phyloP scores from a whole-genome alignment of 2,888 invertebrate species.

The Hypsopygia costalis region DNA sequence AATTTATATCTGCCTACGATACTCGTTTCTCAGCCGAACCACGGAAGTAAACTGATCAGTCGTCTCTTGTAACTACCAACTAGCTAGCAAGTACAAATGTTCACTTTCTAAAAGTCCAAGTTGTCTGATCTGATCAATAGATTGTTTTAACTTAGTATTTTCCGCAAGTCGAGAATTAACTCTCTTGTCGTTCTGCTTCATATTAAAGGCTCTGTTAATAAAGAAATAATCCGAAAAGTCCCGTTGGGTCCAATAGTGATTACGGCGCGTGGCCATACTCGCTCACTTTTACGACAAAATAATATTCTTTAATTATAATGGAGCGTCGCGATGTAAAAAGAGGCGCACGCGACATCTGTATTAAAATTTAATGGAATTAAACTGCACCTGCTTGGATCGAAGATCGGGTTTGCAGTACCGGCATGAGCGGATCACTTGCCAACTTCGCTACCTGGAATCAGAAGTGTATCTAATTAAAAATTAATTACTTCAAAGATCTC shows the following conservation, averaged over 20 bases:
- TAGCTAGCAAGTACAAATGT: not conserved
- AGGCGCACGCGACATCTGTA: slow-evolving; percentile 76
- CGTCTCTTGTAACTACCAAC: not conserved
- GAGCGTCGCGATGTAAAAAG: slow-evolving; percentile 66
- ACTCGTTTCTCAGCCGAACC: no score
- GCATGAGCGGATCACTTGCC: slow-evolving; percentile 50
- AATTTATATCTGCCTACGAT: no score
- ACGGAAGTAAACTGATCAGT: not conserved
- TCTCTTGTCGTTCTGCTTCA: no score
- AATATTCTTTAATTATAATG: slow-evolving; percentile 77
- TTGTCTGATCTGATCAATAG: slow-evolving; percentile 4
- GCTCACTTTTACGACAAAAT: slow-evolving; percentile 72
- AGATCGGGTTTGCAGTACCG: slow-evolving; percentile 44
- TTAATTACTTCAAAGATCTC: slow-evolving; percentile 46
- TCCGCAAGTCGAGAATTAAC: slow-evolving; percentile 1
- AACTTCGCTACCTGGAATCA: slow-evolving; percentile 44
- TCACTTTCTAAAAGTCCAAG: slow-evolving; percentile 5
- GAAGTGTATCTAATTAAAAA: slow-evolving; percentile 63
- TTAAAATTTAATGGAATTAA: slow-evolving; percentile 75
- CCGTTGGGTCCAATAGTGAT: slow-evolving; percentile 48
- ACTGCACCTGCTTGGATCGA: slow-evolving; percentile 69
- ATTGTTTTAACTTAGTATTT: slow-evolving; percentile 11
- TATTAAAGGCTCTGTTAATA: slow-evolving; percentile 33
- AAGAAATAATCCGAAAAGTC: slow-evolving; percentile 52
- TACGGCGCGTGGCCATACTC: slow-evolving; percentile 56